A percentile compares a stretch with the other conserved stretches of the same genome.
Evolutionary conservation across 1,140 invertebrate genomes (phyloP).

Genomic region (Pseudomyrmex cubaensis): DNA sequence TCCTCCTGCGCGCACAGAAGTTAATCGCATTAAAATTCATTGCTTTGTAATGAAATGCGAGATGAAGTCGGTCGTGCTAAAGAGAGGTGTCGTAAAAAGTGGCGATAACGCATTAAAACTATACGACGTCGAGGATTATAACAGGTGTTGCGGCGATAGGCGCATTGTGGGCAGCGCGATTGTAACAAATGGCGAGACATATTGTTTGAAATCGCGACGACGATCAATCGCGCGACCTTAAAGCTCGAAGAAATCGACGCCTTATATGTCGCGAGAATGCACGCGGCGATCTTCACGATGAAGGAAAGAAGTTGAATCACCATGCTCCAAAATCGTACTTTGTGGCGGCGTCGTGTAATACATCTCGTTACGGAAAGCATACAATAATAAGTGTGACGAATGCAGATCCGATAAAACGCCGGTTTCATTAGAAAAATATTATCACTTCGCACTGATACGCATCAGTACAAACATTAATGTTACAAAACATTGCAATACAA

Average conservation of each 20-base stretch:
- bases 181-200: slow-evolving; percentile 11
- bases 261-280: slow-evolving; percentile 48
- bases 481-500: too few species aligned
- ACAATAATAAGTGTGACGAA: background rate
- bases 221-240: slow-evolving; percentile 27
- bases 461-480: too few species aligned
- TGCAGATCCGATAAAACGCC: background rate
- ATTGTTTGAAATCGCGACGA: slow-evolving; percentile 26
- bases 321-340: background rate
- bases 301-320: slow-evolving; percentile 25
- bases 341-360: background rate
- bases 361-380: background rate
- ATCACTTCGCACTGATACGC: background rate
- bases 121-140: background rate
- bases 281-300: background rate
- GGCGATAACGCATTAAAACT: slow-evolving; percentile 20
- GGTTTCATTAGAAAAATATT: background rate
- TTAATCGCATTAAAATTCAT: background rate
- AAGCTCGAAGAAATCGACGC: slow-evolving; percentile 13
- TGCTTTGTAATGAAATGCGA: background rate
- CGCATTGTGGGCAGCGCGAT: slow-evolving; percentile 27
- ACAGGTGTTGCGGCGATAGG: slow-evolving; percentile 17
- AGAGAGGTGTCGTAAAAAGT: slow-evolving; percentile 11
- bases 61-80: background rate
- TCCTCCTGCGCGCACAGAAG: background rate